Conservation (phyloP, 2,888 invertebrate genomes). For the Polietes domitor region DNA sequence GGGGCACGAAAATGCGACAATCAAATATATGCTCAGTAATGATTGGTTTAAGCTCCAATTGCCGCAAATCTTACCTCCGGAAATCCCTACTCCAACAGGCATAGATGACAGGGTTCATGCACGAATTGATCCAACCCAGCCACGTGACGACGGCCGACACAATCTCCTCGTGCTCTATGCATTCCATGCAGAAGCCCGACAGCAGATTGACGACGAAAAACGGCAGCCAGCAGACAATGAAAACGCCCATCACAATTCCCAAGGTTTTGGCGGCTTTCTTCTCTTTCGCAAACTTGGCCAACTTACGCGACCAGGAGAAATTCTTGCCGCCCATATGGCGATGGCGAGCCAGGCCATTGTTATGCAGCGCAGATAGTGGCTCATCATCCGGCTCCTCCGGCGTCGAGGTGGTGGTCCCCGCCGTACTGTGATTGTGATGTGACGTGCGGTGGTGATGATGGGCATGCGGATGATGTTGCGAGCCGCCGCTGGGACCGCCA, state of each 20-base stretch:
- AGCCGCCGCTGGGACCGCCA: conserved; percentile 67
- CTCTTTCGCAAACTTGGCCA: conserved; percentile 97
- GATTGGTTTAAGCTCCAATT: too few species aligned
- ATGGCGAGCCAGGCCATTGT: conserved; percentile 88
- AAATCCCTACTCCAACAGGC: conserved; percentile 99
- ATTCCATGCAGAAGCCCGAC: conserved; percentile 93
- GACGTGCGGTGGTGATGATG: conserved; percentile 77
- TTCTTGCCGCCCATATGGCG: conserved; percentile 90
- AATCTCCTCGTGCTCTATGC: conserved; percentile 93
- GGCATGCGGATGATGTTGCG: conserved; percentile 76
- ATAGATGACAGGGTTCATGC: conserved; percentile 98
- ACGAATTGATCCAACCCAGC: conserved; percentile 97
- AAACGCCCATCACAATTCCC: conserved; percentile 98
- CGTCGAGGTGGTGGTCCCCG: conserved; percentile 83
- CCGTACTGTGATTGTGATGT: conserved; percentile 77
- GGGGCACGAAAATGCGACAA: not conserved
- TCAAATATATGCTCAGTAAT: not conserved
- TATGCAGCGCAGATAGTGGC: conserved; percentile 88
- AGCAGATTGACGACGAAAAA: conserved; percentile 97
- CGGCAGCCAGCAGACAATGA: conserved; percentile 98
- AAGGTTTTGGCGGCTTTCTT: conserved; percentile 98
- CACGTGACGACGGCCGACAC: conserved; percentile 94
- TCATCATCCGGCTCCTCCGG: conserved; percentile 86
- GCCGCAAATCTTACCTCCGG: conserved; percentile 88
- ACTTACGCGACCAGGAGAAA: conserved; percentile 94